phyloP scores from a whole-genome alignment of 37 sponge, comb jelly and placozoan genomes.

The Oscarella lobularis region DNA sequence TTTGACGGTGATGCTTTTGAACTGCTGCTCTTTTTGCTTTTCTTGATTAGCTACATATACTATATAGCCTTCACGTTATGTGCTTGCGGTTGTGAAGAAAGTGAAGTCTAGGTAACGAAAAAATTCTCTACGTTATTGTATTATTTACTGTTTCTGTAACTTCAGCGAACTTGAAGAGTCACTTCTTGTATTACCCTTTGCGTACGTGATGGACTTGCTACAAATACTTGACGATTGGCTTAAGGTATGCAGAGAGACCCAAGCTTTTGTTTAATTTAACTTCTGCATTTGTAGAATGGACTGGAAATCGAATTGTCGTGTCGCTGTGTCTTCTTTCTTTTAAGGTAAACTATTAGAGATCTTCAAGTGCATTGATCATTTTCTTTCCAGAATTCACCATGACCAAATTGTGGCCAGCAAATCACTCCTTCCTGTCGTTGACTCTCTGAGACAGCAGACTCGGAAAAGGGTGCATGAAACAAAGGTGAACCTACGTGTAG shows the following conservation, averaged over 20 bases:
- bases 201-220: constrained; percentile 43
- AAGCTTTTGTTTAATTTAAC: not conserved
- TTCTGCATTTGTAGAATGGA: constrained; percentile 24
- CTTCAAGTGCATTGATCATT: not conserved
- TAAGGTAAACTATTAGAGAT: constrained; percentile 18
- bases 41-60: not conserved
- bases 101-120: constrained; percentile 52
- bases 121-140: too few relatives aligned
- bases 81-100: constrained; percentile 41
- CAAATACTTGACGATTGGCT: constrained; percentile 43
- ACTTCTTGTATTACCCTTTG: constrained; percentile 79
- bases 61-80: constrained; percentile 40
- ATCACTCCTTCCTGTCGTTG: constrained; percentile 38
- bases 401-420: constrained; percentile 58
- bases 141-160: too few relatives aligned
- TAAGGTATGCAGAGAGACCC: constrained; percentile 10
- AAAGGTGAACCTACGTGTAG: constrained; percentile 19
- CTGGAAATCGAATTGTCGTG: constrained; percentile 68
- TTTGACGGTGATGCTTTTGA: constrained; percentile 17
- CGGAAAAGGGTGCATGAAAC: constrained; percentile 10
- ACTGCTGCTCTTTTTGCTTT: not conserved
- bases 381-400: constrained; percentile 54
- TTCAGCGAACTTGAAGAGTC: constrained; percentile 84
- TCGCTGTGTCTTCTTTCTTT: constrained; percentile 61
- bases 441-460: constrained; percentile 34